A percentile compares a stretch with the other conserved stretches of the same genome.
phyloP scores from a whole-genome alignment of 2,888 invertebrate genomes.

The Drosophila demipolita region DNA sequence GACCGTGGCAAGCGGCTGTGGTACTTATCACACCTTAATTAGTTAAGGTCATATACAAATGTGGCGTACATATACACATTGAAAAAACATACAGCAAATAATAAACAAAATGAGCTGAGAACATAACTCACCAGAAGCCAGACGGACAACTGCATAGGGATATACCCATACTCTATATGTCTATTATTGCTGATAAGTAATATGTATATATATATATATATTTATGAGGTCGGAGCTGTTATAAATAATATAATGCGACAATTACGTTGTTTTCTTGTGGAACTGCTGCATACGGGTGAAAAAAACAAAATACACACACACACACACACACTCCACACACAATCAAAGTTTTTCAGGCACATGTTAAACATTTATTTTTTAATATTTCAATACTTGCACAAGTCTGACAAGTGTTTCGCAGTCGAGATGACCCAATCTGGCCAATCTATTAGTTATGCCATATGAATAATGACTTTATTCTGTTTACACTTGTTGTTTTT shows the following conservation, averaged over 20 bases:
- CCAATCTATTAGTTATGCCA: conserved; percentile 49
- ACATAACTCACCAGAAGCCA: background rate
- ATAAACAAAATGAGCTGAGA: background rate
- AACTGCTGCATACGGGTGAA: conserved; percentile 28
- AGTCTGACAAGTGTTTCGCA: background rate
- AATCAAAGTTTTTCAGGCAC: conserved; percentile 32
- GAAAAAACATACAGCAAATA: background rate
- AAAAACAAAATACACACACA: conserved; percentile 16
- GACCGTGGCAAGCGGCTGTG: conserved; percentile 17
- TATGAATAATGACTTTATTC: no score
- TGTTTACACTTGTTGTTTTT: conserved; percentile 26
- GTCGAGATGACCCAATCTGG: conserved; percentile 9
- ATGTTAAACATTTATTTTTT: conserved; percentile 36
- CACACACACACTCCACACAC: background rate
- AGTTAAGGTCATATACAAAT: conserved; percentile 43
- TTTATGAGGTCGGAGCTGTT: background rate
- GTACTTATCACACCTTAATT: conserved; percentile 59
- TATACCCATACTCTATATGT: background rate
- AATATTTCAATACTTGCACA: conserved; percentile 9
- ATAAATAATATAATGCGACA: conserved; percentile 27
- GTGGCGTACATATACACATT: conserved; percentile 10
- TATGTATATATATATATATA: no score
- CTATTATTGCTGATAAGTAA: background rate
- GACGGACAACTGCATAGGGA: background rate
- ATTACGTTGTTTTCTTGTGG: conserved; percentile 35